Evolutionary conservation across 2,888 invertebrate species (phyloP).

Genomic region (Chirona hameri): DNA sequence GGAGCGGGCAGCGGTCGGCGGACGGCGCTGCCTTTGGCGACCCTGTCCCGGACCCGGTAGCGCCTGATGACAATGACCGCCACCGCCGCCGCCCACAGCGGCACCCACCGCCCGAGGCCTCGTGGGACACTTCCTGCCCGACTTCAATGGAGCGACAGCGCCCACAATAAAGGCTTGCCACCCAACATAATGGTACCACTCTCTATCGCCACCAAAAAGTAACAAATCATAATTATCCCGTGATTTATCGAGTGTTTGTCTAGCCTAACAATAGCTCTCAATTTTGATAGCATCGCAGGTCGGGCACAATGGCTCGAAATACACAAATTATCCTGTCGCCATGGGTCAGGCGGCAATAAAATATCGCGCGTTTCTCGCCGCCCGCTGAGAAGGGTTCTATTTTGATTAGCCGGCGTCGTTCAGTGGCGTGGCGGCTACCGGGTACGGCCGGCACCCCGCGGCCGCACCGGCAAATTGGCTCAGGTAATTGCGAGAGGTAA

Average conservation of each 20-base stretch:
- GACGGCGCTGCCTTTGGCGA: too few relatives aligned
- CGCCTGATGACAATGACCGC: too few relatives aligned
- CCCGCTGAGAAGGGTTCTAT: slow-evolving; percentile 26
- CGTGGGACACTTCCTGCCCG: too few relatives aligned
- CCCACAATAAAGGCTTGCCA: slow-evolving; percentile 23
- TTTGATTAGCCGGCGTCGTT: not conserved
- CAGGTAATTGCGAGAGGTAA: slow-evolving; percentile 1
- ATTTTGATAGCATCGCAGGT: not conserved
- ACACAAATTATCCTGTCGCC: slow-evolving; percentile 27
- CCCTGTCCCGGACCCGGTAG: too few relatives aligned
- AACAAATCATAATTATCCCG: slow-evolving; percentile 25
- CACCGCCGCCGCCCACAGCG: too few relatives aligned
- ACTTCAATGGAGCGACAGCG: not conserved
- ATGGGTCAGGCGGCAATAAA: not conserved
- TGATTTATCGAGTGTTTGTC: slow-evolving; percentile 27
- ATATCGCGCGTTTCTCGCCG: not conserved
- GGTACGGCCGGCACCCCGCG: not conserved
- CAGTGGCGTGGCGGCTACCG: not conserved
- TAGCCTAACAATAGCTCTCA: slow-evolving; percentile 25
- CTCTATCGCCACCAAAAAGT: slow-evolving; percentile 1
- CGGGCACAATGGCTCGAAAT: slow-evolving; percentile 23
- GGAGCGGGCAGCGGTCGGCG: too few relatives aligned
- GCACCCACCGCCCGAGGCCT: too few relatives aligned
- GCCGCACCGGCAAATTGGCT: not conserved
- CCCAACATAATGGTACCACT: not conserved